Evolutionary conservation across 2,888 invertebrate species (phyloP).

Genomic region (Caenorhabditis sinica): DNA sequence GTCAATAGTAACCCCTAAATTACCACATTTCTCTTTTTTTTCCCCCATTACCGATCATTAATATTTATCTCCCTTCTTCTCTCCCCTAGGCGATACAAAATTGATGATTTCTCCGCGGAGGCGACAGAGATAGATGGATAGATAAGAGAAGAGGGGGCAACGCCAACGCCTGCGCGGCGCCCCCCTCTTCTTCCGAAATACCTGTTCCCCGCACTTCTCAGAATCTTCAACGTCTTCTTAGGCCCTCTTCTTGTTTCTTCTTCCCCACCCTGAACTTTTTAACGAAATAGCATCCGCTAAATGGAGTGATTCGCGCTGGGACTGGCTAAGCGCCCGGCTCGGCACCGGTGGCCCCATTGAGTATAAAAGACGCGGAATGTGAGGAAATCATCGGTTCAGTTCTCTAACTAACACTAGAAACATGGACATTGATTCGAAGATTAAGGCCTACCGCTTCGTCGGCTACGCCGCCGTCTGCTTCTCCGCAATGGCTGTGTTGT

Average conservation of each 20-base stretch:
- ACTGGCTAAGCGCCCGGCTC: conserved; percentile 64
- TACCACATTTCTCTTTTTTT: too few species aligned
- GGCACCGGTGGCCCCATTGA: not conserved
- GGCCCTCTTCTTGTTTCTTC: not conserved
- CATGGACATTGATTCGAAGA: conserved; percentile 79
- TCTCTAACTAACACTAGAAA: conserved; percentile 12
- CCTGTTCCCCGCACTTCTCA: not conserved
- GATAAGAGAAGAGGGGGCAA: too few species aligned
- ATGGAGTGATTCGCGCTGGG: conserved; percentile 41
- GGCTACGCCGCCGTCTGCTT: conserved; percentile 79
- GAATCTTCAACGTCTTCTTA: not conserved
- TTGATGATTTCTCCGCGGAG: too few species aligned
- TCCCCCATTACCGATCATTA: too few species aligned
- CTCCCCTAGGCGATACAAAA: too few species aligned
- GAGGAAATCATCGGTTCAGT: conserved; percentile 47
- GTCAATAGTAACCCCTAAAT: too few species aligned
- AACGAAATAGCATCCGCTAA: conserved; percentile 30
- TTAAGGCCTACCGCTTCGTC: conserved; percentile 78
- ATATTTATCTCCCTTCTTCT: too few species aligned
- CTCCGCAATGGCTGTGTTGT: conserved; percentile 78
- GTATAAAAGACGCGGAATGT: conserved; percentile 43
- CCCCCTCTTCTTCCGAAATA: not conserved
- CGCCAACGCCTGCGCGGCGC: not conserved
- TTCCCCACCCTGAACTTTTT: conserved; percentile 42
- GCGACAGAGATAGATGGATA: too few species aligned